These are phyloP conservation scores for Lepidothrix coronata DNA, from an alignment of 2,113 vertebrate species.

Conservation along the genomic window DNA sequence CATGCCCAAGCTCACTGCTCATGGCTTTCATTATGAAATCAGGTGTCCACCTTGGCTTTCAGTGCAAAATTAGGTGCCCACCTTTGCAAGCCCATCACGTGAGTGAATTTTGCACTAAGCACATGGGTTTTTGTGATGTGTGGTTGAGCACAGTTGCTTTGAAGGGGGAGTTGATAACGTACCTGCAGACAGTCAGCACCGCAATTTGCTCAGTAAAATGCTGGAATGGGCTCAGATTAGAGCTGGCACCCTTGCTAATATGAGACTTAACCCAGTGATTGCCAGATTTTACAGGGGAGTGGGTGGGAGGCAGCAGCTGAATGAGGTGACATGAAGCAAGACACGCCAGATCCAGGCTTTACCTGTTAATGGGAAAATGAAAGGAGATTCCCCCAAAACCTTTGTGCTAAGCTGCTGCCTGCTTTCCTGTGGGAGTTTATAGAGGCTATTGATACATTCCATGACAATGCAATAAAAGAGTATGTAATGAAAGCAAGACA, in stretches of 20 bases:
- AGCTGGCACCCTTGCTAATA: neutral
- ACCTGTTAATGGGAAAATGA: conserved; percentile 24
- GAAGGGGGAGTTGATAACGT: neutral
- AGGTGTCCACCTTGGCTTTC: neutral
- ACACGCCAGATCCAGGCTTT: neutral
- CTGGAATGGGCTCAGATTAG: neutral
- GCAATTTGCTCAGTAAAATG: neutral
- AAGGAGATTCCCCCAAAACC: conserved; percentile 47
- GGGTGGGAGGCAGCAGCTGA: neutral
- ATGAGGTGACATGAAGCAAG: neutral
- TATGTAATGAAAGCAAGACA: conserved; percentile 59
- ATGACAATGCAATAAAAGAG: conserved; percentile 52
- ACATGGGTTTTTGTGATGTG: accelerated
- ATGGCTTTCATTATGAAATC: accelerated
- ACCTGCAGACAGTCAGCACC: neutral
- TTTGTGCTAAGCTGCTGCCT: conserved; percentile 22
- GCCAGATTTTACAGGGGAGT: accelerated
- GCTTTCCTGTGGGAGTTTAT: conserved; percentile 32
- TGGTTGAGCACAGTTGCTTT: neutral
- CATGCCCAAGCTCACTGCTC: neutral
- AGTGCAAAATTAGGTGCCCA: neutral
- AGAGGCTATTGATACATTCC: conserved; percentile 1
- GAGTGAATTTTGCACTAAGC: neutral
- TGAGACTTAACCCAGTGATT: neutral
- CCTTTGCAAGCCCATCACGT: neutral